A percentile compares a stretch with the other conserved stretches of the same genome.
Conservation (phyloP, 2,797 vertebrate species). For the Petrocephalus sullivani region DNA sequence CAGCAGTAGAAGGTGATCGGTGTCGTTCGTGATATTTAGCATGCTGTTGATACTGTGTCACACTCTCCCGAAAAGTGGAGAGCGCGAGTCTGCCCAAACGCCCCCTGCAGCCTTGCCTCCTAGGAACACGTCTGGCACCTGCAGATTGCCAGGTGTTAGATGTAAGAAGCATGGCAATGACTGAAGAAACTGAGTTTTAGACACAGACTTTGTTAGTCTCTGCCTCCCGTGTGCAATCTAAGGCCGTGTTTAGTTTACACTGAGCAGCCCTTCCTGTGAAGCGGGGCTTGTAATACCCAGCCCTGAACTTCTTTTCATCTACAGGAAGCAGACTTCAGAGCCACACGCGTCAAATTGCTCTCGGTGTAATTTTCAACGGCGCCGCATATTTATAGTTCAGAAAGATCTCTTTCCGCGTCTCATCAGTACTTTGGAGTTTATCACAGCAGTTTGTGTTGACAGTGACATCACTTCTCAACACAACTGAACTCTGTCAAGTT, state of each 20-base stretch:
- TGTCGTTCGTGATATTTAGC: neutral
- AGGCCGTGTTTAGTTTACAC: conserved; percentile 7
- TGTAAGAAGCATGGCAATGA: neutral
- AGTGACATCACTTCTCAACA: conserved; percentile 4
- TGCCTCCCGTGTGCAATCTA: neutral
- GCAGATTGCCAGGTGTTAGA: conserved; percentile 5
- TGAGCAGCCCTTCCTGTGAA: conserved; percentile 16
- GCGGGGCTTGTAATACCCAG: conserved; percentile 6
- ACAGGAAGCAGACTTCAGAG: neutral
- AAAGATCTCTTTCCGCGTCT: neutral
- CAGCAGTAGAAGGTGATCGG: neutral
- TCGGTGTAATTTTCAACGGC: neutral
- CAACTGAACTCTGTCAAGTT: conserved; percentile 6
- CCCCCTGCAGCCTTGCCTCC: neutral
- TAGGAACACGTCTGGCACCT: conserved; percentile 14
- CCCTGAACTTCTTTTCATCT: conserved; percentile 14
- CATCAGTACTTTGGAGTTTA: conserved; percentile 17
- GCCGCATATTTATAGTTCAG: conserved; percentile 11
- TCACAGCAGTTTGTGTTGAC: conserved; percentile 17
- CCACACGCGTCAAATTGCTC: conserved; percentile 12
- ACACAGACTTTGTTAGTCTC: neutral
- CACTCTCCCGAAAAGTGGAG: neutral
- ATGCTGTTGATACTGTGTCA: neutral
- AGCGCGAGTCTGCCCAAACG: neutral
- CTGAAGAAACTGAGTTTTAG: neutral